Conservation (phyloP, 2,113 vertebrate species). For the Paralichthys olivaceus region DNA sequence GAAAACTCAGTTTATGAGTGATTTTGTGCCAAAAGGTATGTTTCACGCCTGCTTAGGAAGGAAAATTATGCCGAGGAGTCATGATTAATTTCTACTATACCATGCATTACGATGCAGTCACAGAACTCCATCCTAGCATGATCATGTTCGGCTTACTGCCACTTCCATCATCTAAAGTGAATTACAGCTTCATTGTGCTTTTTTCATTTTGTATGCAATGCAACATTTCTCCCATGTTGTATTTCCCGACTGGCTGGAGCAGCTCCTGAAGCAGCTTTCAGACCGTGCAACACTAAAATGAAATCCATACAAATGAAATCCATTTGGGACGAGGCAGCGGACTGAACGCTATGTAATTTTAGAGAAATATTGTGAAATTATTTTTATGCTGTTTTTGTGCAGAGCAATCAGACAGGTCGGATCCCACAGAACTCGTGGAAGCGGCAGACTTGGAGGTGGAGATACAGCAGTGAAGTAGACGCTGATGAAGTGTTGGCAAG, state of each 20-base stretch:
- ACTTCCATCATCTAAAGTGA: conserved; percentile 60
- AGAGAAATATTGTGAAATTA: conserved; percentile 7
- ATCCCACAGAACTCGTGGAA: not conserved
- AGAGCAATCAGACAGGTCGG: conserved; percentile 12
- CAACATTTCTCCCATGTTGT: conserved; percentile 41
- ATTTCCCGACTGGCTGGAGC: conserved; percentile 27
- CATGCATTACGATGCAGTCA: conserved; percentile 45
- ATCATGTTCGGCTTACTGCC: conserved; percentile 46
- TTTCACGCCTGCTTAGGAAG: conserved; percentile 55
- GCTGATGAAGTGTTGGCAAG: conserved; percentile 30
- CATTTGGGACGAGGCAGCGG: conserved; percentile 4
- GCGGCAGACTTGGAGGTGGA: conserved; percentile 17
- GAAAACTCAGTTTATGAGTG: conserved; percentile 49
- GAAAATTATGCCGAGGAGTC: conserved; percentile 44
- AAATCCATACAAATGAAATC: conserved; percentile 53
- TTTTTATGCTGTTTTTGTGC: conserved; percentile 3
- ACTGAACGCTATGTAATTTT: conserved; percentile 27
- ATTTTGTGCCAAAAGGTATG: conserved; percentile 62
- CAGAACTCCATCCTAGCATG: conserved; percentile 47
- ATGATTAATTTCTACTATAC: conserved; percentile 45
- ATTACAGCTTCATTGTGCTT: conserved; percentile 55
- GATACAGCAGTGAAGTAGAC: conserved; percentile 8
- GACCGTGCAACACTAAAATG: conserved; percentile 31
- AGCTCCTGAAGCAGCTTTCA: conserved; percentile 20
- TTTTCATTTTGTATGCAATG: conserved; percentile 36